These are phyloP conservation scores for Blastomussa wellsi DNA, from an alignment of 92 coral and sea anemone species.

Conservation along the genomic window DNA sequence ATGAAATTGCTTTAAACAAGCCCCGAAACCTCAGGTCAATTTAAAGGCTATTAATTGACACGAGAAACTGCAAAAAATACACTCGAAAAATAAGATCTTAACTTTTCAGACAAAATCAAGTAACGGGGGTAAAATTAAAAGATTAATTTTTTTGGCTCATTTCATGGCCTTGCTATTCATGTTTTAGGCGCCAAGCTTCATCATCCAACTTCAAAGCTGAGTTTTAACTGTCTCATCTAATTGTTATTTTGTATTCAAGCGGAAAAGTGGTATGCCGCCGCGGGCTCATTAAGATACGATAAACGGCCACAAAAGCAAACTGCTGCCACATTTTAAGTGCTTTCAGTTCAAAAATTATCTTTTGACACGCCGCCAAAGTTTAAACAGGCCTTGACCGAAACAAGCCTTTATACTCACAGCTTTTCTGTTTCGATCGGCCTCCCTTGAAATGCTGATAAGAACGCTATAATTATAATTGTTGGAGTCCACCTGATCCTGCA, in stretches of 20 bases:
- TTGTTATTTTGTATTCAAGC: conserved; percentile 26
- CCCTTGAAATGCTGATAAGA: conserved; percentile 24
- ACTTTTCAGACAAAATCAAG: background rate
- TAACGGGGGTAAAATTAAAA: background rate
- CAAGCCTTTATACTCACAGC: conserved; percentile 13
- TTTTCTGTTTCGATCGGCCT: conserved; percentile 33
- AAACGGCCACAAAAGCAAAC: conserved; percentile 33
- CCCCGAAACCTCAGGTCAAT: conserved; percentile 1
- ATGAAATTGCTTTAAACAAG: conserved; percentile 1
- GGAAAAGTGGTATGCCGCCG: conserved; percentile 21
- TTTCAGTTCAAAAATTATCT: conserved; percentile 15
- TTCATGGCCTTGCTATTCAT: background rate
- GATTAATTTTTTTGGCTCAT: background rate
- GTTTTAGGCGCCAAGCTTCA: conserved; percentile 16
- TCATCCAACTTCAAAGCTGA: background rate
- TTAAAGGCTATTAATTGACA: background rate
- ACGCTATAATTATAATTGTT: conserved; percentile 14
- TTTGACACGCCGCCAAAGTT: conserved; percentile 48
- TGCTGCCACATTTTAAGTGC: conserved; percentile 31
- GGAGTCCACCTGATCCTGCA: conserved; percentile 23
- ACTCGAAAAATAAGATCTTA: background rate
- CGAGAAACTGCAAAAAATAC: background rate
- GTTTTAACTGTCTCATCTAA: conserved; percentile 10
- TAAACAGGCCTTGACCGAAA: conserved; percentile 25
- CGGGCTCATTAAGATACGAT: conserved; percentile 41